Evolutionary conservation across 2,888 invertebrate genomes (phyloP).

Genomic region (Cerastoderma edule): DNA sequence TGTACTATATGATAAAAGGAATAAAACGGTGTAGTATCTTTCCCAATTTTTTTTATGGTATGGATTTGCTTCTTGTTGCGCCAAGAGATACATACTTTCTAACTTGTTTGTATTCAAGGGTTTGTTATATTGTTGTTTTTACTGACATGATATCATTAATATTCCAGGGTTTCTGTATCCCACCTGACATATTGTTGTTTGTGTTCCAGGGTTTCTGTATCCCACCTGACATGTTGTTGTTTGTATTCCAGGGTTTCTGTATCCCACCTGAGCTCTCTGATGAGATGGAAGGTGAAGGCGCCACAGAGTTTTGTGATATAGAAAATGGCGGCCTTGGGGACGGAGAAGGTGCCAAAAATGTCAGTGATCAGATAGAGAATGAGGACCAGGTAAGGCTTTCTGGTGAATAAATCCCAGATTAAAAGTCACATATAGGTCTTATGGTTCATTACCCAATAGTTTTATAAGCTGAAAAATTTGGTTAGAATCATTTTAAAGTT

Average conservation of each 20-base stretch:
- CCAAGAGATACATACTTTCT: too few species aligned
- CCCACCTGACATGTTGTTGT: not conserved
- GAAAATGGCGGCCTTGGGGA: conserved; percentile 95
- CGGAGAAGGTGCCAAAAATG: conserved; percentile 96
- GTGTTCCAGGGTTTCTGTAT: conserved; percentile 33
- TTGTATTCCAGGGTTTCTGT: conserved; percentile 93
- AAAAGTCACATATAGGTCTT: too few species aligned
- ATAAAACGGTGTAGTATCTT: too few species aligned
- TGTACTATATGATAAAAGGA: too few species aligned
- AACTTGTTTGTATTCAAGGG: too few species aligned
- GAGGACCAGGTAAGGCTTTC: conserved; percentile 89
- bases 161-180: not conserved
- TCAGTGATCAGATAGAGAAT: conserved; percentile 95
- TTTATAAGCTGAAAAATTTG: not conserved
- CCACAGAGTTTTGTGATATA: conserved; percentile 84
- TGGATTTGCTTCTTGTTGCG: too few species aligned
- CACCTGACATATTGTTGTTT: not conserved
- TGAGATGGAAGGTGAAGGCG: conserved; percentile 83
- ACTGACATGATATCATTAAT: not conserved
- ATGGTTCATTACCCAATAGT: too few species aligned
- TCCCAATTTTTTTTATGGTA: too few species aligned
- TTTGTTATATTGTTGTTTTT: too few species aligned
- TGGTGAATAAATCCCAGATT: too few species aligned
- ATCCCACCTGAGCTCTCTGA: conserved; percentile 93
- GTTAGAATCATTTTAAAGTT: too few species aligned